These are phyloP conservation scores for Cairina moschata DNA, from an alignment of 2,113 vertebrate species.

Conservation along the genomic window DNA sequence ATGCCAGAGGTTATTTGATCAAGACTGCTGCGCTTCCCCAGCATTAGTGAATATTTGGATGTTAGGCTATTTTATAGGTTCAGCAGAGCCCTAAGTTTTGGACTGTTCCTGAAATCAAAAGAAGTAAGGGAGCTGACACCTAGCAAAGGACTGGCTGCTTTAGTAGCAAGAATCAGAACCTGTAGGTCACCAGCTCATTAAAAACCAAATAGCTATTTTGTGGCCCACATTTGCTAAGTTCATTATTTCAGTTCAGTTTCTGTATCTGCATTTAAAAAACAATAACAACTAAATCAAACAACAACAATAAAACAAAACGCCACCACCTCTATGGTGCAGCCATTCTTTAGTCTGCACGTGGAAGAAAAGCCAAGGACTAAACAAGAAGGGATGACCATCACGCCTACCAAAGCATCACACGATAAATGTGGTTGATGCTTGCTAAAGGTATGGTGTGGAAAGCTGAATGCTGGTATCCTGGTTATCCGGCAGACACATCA, in stretches of 20 bases:
- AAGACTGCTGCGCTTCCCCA: neutral
- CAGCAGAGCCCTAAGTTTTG: neutral
- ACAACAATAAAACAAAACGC: too few relatives aligned
- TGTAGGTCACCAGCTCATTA: neutral
- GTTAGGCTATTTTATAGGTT: neutral
- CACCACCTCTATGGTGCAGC: neutral
- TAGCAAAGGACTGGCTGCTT: neutral
- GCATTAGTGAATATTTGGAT: neutral
- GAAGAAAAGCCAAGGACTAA: neutral
- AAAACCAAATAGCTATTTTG: neutral
- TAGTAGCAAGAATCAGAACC: neutral
- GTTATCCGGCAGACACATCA: neutral
- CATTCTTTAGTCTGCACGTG: accelerated
- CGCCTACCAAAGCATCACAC: neutral
- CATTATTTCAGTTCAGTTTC: neutral
- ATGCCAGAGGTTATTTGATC: neutral
- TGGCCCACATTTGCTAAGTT: neutral
- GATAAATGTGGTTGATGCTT: neutral
- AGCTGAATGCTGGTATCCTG: neutral
- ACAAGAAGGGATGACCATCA: neutral
- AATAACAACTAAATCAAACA: too few relatives aligned
- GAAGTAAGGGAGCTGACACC: neutral
- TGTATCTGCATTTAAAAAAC: neutral
- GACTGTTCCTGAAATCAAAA: neutral
- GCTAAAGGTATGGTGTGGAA: neutral